Evolutionary conservation across 2,888 invertebrate genomes (phyloP), one percentile per base, ranked within the genome.

Genomic region (Hydropsyche betteni): DNA sequence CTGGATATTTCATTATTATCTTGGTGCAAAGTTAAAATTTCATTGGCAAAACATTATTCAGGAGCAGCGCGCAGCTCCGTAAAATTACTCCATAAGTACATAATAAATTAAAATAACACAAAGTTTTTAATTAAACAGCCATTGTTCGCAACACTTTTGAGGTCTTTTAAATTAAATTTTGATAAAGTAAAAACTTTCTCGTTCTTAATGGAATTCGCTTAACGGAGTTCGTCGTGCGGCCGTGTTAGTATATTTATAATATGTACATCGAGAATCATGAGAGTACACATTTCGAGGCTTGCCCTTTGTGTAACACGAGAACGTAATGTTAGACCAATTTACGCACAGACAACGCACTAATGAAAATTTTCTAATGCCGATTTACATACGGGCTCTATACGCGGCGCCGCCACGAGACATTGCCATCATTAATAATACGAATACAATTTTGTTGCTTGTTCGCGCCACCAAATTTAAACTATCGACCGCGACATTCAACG

Each of bases 91-190:
- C 74, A 69, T 50, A 64, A 74, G 75, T 77, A 61, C 75, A 76
- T 79, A 77, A 79, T 79, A 79, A 79, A 77, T 79, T 79, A 76
- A 77, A 77, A 79, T 76, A 79, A 77, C 76, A 77, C 76, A 72
- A 73, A 79, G 76, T 76, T 77, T 72, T 72, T 76, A 77, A 79
- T 77, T 76, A 76, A 79, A 76, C 69, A 69, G 55, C 74, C 74
- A 55, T 69, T 74, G 74, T 74, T 74, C 69, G 53, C 34, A 68
- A 69, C 74, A 74, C 74, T 74, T 74, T 74, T 74, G 74, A 74
- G 74, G 74, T 74, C 68, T 74, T 74, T 74, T 69, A 69, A 74
- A 74, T 74, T 74, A 68, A 74, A 69, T 74, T 74, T 74, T 69
- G 69, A 69, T 74, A 68, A 36, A 55, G 74, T 44, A 55, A 51